Evolutionary conservation across 2,797 vertebrate species (phyloP), one percentile per base, ranked within the genome.

Genomic region (Scomberomorus guttatus): DNA sequence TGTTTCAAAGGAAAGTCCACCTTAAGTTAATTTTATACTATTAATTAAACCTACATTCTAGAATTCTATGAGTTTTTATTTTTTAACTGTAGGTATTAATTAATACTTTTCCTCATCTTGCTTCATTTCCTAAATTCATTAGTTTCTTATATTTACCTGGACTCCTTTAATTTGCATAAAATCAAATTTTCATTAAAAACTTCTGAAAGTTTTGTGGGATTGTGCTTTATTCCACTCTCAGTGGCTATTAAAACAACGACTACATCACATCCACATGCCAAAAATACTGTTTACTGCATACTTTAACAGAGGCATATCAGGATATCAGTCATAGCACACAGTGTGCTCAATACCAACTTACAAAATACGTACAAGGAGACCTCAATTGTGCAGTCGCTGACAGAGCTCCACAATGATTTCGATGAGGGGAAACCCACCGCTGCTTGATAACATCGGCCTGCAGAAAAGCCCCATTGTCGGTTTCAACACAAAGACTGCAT

Each of bases 401-500:
- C 42, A 73, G 27, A 54, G 18, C 34, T 79, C 44, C 50, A 76
- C 52, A 61, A 17, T 67, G 58, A 69, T 24, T 81, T 15, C 18
- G 70, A 76, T 20, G 51, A 80, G 58, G 71, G 68, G 70, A 8
- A 82, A 72, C 75, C 82, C 68, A 7, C 34, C 0, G 2, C 22
- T 48, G 56, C 52, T 51, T 59, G 63, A 86, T 83, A 79, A 65
- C 59, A 73, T 48, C 22, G 1, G 46, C 22, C 20, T 4, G 7
- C 32, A 76, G 71, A 84, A 68, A 81, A 78, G 62, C 59, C 20
- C 70, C 44, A 75, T 63, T 65, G 81, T 80, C 4, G 0, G 27
- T 56, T 55, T 22, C 34, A 58, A 54, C 37, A 75, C 55, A 78
- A 34, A 24, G 50, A 64, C 61, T 1, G 9, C 72, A 65, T 66